Conservation (phyloP, 1,140 invertebrate species). For the Drosophila navojoa region DNA sequence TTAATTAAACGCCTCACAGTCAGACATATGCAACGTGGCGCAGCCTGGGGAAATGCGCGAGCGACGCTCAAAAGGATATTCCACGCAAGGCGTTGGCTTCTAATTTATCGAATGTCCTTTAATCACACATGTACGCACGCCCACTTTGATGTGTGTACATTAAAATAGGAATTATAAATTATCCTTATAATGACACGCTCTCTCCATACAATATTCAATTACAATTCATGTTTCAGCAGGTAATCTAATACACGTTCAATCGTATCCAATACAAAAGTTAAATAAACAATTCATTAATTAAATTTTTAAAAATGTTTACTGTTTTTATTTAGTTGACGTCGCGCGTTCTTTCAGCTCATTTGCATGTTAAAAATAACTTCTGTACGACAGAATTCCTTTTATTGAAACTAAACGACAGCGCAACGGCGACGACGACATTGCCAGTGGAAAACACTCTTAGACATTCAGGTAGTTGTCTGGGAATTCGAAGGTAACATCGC, state of each 20-base stretch:
- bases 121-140: constrained; percentile 15
- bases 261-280: not conserved
- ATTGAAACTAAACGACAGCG: constrained; percentile 57
- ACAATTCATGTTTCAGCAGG: constrained; percentile 2
- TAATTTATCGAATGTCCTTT: constrained; percentile 10
- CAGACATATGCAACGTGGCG: constrained; percentile 5
- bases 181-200: constrained; percentile 7
- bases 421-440: constrained; percentile 49
- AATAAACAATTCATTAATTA: constrained; percentile 25
- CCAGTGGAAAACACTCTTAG: constrained; percentile 64
- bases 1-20: constrained; percentile 58
- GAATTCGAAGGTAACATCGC: constrained; percentile 99
- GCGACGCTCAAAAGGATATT: not conserved
- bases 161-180: constrained; percentile 33
- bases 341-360: constrained; percentile 59
- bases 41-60: constrained; percentile 7
- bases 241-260: constrained; percentile 31
- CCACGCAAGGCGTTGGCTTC: constrained; percentile 7
- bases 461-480: constrained; percentile 97
- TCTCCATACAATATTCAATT: not conserved
- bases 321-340: constrained; percentile 72
- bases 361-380: constrained; percentile 66
- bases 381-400: constrained; percentile 67
- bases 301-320: constrained; percentile 73
- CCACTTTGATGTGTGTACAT: constrained; percentile 17